Conservation (phyloP, 2,888 invertebrate species). For the Ichneumoninae sp. region DNA sequence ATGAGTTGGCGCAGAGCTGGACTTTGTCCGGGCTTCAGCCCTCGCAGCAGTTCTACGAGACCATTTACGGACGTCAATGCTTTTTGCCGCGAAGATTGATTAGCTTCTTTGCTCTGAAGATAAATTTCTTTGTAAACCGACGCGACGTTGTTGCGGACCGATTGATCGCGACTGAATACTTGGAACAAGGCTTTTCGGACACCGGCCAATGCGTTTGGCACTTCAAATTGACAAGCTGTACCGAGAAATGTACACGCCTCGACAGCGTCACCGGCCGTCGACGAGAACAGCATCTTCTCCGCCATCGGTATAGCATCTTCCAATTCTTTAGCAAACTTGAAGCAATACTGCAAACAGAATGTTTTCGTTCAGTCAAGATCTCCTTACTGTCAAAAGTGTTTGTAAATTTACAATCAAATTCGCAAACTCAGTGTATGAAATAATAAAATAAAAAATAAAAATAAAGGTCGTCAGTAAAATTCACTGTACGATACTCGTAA, state of each 20-base stretch:
- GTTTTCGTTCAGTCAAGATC: no score
- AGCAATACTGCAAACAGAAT: constrained; percentile 82
- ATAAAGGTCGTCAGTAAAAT: no score
- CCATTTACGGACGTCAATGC: constrained; percentile 74
- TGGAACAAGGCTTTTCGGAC: constrained; percentile 80
- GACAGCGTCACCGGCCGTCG: constrained; percentile 91
- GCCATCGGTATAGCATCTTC: constrained; percentile 88
- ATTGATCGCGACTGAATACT: constrained; percentile 79
- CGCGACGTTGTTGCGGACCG: constrained; percentile 80
- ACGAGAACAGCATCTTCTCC: constrained; percentile 90
- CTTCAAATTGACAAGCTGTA: constrained; percentile 91
- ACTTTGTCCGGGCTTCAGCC: constrained; percentile 79
- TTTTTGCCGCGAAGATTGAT: constrained; percentile 75
- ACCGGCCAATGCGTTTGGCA: constrained; percentile 90
- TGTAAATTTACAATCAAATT: not conserved
- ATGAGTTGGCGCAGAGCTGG: constrained; percentile 77
- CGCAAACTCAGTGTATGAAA: not conserved
- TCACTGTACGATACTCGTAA: no score
- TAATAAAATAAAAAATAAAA: no score
- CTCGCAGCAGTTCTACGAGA: constrained; percentile 77
- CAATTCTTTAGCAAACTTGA: constrained; percentile 85
- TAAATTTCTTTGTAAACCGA: constrained; percentile 80
- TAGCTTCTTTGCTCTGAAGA: constrained; percentile 68
- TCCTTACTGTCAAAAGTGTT: not conserved
- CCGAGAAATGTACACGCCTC: constrained; percentile 96